Base-by-base conservation (phyloP, 2,113 vertebrate genomes). In the Peromyscus leucopus region DNA sequence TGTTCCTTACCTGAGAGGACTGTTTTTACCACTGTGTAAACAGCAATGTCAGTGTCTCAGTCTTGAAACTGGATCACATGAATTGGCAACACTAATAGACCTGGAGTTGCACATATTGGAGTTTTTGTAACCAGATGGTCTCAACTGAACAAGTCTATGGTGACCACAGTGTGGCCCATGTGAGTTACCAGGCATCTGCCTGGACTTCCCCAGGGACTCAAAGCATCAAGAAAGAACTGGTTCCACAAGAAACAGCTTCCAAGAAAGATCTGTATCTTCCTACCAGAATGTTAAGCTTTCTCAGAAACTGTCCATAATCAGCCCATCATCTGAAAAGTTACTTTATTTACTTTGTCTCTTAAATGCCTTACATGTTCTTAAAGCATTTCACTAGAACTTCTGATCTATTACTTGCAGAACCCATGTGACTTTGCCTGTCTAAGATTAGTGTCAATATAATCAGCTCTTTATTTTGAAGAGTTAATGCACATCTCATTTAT, bases 341-440 rank as follows among this genome's bases (percentile, higher is more conserved):
- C 61, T 61, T 91, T 74, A 71, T 48, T 93, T 83, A 16, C 93
- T 75, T 80, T 59, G 75, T 71, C 61, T 59, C 46, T 57, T 33
- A 59, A 85, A 51, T 75, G 17, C 16, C 63, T 39, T 82, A 48
- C 39, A 65, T 36, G 26, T 10, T 28, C 9, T 76, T n/a, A 92
- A 93, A 90, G 15, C 33, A 82, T 63, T 89, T 95, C 48, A 33
- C 24, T 65, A 42, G 84, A 92, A 86, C 65, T 86, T 89, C 42
- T 10, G 48, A 5, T 36, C n/a, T 65, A 1, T 67, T 86, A 51
- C 21, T 48, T 76, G 65, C 39, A 57, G 22, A 93, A 74, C 59
- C 78, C 65, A 86, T 21, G 15, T 90, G n/a, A 83, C 42, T 92
- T 86, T 31, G 13, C 89, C 51, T 69, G 15, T 75, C 76, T 92